A percentile compares a stretch with the other conserved stretches of the same genome.
Conservation (phyloP, 2,888 invertebrate species). For the Agrotis clavis region DNA sequence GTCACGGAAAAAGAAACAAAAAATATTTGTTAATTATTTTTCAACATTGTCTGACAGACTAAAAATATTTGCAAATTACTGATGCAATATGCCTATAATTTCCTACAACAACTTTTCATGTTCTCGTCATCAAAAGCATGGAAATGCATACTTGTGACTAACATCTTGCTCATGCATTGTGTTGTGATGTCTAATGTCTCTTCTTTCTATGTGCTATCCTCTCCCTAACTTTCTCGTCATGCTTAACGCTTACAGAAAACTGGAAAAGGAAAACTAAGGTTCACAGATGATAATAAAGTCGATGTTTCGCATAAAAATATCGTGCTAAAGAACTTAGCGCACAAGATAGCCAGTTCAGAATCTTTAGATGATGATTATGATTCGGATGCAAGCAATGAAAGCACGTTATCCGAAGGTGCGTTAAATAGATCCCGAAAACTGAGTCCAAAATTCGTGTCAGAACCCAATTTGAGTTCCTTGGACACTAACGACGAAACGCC, state of each 20-base stretch:
- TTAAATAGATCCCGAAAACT: conserved; percentile 79
- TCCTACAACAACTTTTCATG: conserved; percentile 2
- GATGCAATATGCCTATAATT: too few species aligned
- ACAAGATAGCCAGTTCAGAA: conserved; percentile 86
- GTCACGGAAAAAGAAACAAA: too few species aligned
- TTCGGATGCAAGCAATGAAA: conserved; percentile 86
- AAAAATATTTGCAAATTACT: too few species aligned
- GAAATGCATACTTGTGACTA: conserved; percentile 62
- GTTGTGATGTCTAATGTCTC: conserved; percentile 54
- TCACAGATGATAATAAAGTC: conserved; percentile 80
- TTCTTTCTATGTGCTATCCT: conserved; percentile 64
- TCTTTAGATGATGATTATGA: conserved; percentile 84
- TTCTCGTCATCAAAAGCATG: conserved; percentile 51
- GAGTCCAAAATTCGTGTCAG: conserved; percentile 89
- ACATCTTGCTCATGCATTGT: conserved; percentile 60
- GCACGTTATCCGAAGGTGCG: conserved; percentile 87
- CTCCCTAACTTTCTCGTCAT: conserved; percentile 76
- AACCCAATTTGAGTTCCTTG: conserved; percentile 85
- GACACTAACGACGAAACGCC: conserved; percentile 85
- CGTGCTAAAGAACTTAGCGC: conserved; percentile 85
- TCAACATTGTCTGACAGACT: too few species aligned
- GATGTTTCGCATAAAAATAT: conserved; percentile 87
- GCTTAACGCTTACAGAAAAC: conserved; percentile 82
- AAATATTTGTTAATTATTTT: too few species aligned
- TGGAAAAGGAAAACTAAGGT: conserved; percentile 81